phyloP scores from a whole-genome alignment of 2,797 vertebrate species.

The Trichosurus vulpecula region DNA sequence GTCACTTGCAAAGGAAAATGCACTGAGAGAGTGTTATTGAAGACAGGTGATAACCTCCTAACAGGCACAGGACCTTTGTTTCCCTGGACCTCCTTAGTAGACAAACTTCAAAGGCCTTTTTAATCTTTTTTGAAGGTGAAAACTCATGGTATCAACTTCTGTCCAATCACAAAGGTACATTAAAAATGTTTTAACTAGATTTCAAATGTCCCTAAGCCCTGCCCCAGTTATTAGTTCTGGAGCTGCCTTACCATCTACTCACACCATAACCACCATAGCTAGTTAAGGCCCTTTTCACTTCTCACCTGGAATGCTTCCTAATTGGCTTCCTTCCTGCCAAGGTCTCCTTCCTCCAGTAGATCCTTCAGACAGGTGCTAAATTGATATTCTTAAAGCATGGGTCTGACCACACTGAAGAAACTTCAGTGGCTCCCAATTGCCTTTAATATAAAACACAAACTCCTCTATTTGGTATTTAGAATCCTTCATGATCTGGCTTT shows the following conservation, averaged over 20 bases:
- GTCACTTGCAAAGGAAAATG: not conserved
- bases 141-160: not conserved
- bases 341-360: not conserved
- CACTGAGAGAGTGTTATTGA: not conserved
- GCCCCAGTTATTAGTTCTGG: not conserved
- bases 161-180: not conserved
- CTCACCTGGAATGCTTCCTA: not conserved
- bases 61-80: not conserved
- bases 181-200: not conserved
- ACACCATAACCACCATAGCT: not conserved
- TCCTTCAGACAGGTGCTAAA: not conserved
- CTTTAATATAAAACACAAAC: not conserved
- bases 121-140: not conserved
- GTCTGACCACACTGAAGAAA: not conserved
- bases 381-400: not conserved
- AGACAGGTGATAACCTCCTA: not conserved
- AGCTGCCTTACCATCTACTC: not conserved
- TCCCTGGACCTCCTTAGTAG: not conserved
- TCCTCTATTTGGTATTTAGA: not conserved
- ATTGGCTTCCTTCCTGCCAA: not conserved
- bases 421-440: not conserved
- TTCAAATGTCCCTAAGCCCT: not conserved
- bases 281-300: not conserved
- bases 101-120: not conserved
- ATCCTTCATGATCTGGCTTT: not conserved